phyloP scores from a whole-genome alignment of 2,888 invertebrate genomes.

The Scaeva pyrastri region DNA sequence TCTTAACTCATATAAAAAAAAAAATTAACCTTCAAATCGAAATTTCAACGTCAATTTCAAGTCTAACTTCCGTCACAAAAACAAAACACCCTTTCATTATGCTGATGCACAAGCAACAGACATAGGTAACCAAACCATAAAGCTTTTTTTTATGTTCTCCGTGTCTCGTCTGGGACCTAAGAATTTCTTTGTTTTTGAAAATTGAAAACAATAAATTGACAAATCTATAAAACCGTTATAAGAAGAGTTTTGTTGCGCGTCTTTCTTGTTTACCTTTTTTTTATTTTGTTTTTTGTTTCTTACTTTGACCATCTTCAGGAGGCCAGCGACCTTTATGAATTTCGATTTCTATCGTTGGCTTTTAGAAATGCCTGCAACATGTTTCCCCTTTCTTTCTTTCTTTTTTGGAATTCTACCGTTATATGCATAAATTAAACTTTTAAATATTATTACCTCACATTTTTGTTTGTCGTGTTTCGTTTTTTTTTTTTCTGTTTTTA shows the following conservation, averaged over 20 bases:
- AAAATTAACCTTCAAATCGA: too few relatives aligned
- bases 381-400: conserved; percentile 48
- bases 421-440: conserved; percentile 67
- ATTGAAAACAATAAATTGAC: background rate
- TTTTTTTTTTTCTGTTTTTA: too few relatives aligned
- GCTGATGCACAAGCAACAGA: background rate
- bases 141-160: background rate
- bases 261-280: conserved; percentile 19
- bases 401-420: conserved; percentile 58
- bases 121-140: background rate
- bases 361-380: conserved; percentile 33
- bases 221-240: conserved; percentile 14
- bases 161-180: background rate
- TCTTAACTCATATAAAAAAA: too few relatives aligned
- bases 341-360: conserved; percentile 68
- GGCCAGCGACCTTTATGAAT: conserved; percentile 69
- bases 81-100: conserved; percentile 8
- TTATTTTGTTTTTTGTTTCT: too few relatives aligned
- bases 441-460: conserved; percentile 52
- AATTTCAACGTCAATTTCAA: too few relatives aligned
- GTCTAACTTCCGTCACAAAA: background rate
- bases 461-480: background rate
- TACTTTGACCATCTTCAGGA: conserved; percentile 7
- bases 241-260: background rate
- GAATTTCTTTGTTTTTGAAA: conserved; percentile 2